Percentiles rank a stretch among this genome's conserved stretches.
These are phyloP conservation scores for Leptatherina wallacei DNA, from an alignment of 2,797 vertebrate genomes.

Conservation along the genomic window DNA sequence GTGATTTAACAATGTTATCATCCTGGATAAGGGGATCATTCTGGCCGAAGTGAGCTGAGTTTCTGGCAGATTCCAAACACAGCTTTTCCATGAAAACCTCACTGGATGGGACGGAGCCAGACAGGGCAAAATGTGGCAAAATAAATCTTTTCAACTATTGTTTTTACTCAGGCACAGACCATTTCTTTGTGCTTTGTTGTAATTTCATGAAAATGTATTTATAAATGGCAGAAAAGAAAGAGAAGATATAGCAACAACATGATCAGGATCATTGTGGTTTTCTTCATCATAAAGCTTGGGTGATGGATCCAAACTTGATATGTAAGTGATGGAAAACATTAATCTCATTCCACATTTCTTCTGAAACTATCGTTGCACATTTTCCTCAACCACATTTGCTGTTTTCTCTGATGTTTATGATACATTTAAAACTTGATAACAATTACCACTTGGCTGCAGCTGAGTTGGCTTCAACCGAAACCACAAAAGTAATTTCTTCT, in stretches of 20 bases:
- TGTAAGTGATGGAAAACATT: not conserved
- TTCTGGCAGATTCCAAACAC: conserved; percentile 39
- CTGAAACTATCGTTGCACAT: conserved; percentile 2
- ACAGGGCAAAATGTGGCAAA: conserved; percentile 50
- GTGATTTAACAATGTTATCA: conserved; percentile 55
- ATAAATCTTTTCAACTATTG: conserved; percentile 7
- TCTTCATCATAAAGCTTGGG: not conserved
- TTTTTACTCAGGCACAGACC: not conserved
- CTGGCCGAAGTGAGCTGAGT: conserved; percentile 36
- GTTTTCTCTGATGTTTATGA: conserved; percentile 30
- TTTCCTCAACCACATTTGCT: conserved; percentile 13
- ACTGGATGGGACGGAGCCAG: conserved; percentile 36
- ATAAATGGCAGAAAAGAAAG: not conserved
- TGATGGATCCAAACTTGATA: not conserved
- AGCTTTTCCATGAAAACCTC: conserved; percentile 60
- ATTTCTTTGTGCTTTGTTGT: not conserved
- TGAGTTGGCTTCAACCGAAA: conserved; percentile 54
- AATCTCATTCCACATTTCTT: not conserved
- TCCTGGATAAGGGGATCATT: conserved; percentile 42
- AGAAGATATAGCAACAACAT: not conserved
- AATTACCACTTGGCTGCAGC: conserved; percentile 51
- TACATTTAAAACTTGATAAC: conserved; percentile 32
- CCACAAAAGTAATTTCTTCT: conserved; percentile 59
- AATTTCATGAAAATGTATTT: not conserved
- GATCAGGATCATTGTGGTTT: not conserved